phyloP scores from a whole-genome alignment of 2,797 vertebrate genomes.

The Rhynchonycteris naso region DNA sequence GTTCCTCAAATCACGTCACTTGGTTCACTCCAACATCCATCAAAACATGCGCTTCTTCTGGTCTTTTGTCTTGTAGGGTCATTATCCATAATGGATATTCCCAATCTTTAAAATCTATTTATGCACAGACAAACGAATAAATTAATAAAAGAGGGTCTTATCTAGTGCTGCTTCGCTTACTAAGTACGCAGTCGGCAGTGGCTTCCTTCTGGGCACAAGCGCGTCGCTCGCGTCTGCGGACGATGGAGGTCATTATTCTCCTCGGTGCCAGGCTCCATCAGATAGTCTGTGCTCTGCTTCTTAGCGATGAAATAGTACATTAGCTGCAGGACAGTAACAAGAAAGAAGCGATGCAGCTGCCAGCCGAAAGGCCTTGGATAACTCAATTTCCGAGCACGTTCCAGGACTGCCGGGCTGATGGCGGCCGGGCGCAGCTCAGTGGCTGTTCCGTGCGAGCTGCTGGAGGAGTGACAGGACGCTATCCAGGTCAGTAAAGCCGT shows the following conservation, averaged over 20 bases:
- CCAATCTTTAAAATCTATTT: background rate
- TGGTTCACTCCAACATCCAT: background rate
- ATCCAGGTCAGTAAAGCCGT: background rate
- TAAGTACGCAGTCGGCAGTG: background rate
- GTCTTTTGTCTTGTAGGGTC: background rate
- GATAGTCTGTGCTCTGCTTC: constrained; percentile 29
- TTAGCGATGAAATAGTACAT: constrained; percentile 54
- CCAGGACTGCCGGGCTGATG: constrained; percentile 43
- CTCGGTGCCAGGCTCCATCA: constrained; percentile 59
- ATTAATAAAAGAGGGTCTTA: background rate
- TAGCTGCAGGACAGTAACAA: constrained; percentile 50
- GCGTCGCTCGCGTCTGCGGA: background rate
- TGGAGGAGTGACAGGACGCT: background rate
- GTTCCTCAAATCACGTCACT: background rate
- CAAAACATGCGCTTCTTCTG: background rate
- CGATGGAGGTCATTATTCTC: constrained; percentile 48
- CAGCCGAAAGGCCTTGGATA: background rate
- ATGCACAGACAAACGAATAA: background rate
- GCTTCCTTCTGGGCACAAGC: background rate
- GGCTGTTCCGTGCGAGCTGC: background rate
- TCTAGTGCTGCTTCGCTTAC: background rate
- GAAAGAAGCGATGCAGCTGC: constrained; percentile 22
- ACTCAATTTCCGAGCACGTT: constrained; percentile 45
- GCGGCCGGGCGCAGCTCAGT: constrained; percentile 24
- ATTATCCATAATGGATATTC: background rate